Evolutionary conservation across 2,113 vertebrate genomes (phyloP).

Genomic region (Crotalus horridus): DNA sequence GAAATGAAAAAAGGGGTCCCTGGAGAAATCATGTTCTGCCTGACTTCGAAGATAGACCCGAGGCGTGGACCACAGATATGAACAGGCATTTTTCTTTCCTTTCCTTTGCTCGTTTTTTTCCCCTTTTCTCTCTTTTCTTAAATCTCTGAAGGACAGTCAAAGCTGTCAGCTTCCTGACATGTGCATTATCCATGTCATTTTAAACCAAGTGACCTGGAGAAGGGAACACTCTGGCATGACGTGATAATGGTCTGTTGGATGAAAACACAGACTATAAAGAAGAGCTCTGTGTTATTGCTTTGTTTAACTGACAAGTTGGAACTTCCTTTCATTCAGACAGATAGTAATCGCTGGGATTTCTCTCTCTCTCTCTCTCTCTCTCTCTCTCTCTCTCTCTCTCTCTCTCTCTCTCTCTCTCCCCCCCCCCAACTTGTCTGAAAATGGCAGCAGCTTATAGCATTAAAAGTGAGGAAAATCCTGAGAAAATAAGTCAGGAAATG

Average conservation of each 20-base stretch:
- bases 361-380: neutral
- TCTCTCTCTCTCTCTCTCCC: neutral
- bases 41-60: constrained; percentile 81
- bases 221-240: constrained; percentile 78
- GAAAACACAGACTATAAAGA: constrained; percentile 76
- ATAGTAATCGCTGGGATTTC: constrained; percentile 64
- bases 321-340: constrained; percentile 65
- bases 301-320: constrained; percentile 77
- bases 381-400: neutral
- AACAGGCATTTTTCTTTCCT: constrained; percentile 72
- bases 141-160: constrained; percentile 80
- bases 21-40: constrained; percentile 91
- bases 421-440: neutral
- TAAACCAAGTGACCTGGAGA: constrained; percentile 90
- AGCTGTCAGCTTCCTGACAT: constrained; percentile 83
- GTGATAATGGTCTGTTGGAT: constrained; percentile 86
- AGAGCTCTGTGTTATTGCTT: constrained; percentile 72
- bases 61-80: constrained; percentile 87
- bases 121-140: neutral
- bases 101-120: neutral
- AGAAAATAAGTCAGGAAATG: neutral
- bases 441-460: neutral
- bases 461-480: neutral
- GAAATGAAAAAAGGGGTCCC: constrained; percentile 96
- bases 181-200: constrained; percentile 85